Conservation (phyloP, 2,888 invertebrate genomes). For the Panzeria rudis region DNA sequence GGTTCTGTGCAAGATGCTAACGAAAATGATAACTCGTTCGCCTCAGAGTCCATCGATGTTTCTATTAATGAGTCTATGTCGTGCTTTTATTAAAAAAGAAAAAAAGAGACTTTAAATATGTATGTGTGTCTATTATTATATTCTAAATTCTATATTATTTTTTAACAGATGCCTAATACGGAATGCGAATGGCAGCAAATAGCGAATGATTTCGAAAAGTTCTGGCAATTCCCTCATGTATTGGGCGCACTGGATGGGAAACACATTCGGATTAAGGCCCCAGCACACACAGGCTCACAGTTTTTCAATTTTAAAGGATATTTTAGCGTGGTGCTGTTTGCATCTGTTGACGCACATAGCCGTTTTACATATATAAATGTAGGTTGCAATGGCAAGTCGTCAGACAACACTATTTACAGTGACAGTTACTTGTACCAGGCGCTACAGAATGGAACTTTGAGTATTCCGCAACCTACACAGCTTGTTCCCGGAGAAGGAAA, state of each 20-base stretch:
- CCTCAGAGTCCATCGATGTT: slow-evolving; percentile 7
- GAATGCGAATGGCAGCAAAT: slow-evolving; percentile 6
- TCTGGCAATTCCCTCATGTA: background rate
- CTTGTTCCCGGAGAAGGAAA: background rate
- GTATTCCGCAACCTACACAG: slow-evolving; percentile 1
- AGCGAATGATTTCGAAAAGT: background rate
- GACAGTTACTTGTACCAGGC: background rate
- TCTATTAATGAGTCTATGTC: background rate
- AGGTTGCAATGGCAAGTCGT: too few relatives aligned
- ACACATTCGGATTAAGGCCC: slow-evolving; percentile 46
- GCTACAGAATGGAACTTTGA: slow-evolving; percentile 2
- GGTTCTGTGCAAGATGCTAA: background rate
- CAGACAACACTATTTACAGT: background rate
- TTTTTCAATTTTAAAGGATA: slow-evolving; percentile 55
- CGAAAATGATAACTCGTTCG: background rate
- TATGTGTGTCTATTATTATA: background rate
- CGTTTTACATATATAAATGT: slow-evolving; percentile 18
- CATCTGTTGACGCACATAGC: too few relatives aligned
- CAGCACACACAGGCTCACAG: slow-evolving; percentile 28
- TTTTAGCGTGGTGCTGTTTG: too few relatives aligned
- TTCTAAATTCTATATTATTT: slow-evolving; percentile 3
- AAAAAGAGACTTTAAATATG: background rate
- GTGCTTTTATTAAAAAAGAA: background rate
- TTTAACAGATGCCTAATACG: slow-evolving; percentile 22
- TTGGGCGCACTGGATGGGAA: slow-evolving; percentile 49